Percentiles rank a stretch among this genome's conserved stretches.
Conservation (phyloP, 2,797 vertebrate species). For the Anguilla anguilla region DNA sequence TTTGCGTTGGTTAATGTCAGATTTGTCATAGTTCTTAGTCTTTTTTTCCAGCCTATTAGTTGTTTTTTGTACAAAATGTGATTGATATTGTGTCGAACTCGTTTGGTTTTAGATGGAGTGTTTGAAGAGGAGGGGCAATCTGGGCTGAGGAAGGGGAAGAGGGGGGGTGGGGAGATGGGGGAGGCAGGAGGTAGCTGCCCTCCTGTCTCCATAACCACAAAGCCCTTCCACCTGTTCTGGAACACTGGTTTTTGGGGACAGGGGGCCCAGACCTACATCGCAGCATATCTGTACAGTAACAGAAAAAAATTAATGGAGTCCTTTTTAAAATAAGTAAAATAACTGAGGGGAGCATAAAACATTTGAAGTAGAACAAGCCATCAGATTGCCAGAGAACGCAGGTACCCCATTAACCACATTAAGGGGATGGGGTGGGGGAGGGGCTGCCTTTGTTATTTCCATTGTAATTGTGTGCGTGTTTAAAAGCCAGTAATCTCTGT, state of each 20-base stretch:
- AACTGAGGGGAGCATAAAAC: background rate
- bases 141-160: conserved; percentile 43
- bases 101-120: conserved; percentile 67
- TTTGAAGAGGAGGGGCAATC: conserved; percentile 60
- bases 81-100: background rate
- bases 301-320: background rate
- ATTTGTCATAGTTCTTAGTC: background rate
- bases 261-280: background rate
- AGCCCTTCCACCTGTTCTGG: background rate
- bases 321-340: background rate
- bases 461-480: background rate
- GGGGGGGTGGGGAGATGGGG: background rate
- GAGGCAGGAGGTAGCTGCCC: conserved; percentile 9
- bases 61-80: background rate
- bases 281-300: background rate
- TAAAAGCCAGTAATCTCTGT: background rate
- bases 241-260: background rate
- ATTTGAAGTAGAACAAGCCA: background rate
- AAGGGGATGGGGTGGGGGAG: background rate
- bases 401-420: background rate
- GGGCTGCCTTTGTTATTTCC: background rate
- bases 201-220: background rate
- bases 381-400: background rate
- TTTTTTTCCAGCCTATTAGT: background rate
- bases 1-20: background rate